Evolutionary conservation across 2,888 invertebrate species (phyloP), one percentile per base, ranked within the genome.

Genomic region (Ellobium chinense): DNA sequence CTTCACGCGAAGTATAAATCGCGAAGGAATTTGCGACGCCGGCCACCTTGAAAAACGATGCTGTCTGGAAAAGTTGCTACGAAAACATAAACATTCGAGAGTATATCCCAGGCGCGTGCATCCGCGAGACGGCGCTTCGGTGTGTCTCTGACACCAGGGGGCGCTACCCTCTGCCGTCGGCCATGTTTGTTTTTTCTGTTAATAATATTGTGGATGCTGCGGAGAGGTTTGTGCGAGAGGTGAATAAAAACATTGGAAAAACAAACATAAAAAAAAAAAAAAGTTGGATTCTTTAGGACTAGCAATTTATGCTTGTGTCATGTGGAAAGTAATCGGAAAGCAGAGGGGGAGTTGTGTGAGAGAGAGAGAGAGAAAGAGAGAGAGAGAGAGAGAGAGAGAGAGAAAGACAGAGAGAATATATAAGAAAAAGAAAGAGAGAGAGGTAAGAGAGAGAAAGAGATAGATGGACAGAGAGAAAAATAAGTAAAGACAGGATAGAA

Each of bases 161-260:
- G 58, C 60, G 60, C 60, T 37, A n/a, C 24, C 36, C 72, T 24
- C 24, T 9, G 58, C 31, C 36, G 29, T 31, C 36, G 34, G 58
- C 24, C 72, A 60, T 72, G 58, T 72, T 72, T 72, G 72, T 72
- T 72, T 72, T 58, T 60, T 72, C 72, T 72, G 72, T 58, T 72
- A 72, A 72, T 58, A 72, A 72, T 72, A 72, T 72, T 72, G 36
- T 72, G 24, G 46, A 56, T 36, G 72, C n/a, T 56, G 36, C 36
- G 27, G 72, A 34, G 36, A 72, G n/a, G n/a, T n/a, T n/a, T n/a
- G n/a, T n/a, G n/a, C 56, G 70, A 4, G 70, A 56, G 54, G 18
- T 27, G 56, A 56, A 56, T 46, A 29, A 68, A 46, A 31, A 4
- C 31, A 31, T 58, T 9, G 12, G 58, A n/a, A 58, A 58, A 5